Evolutionary conservation across 2,888 invertebrate genomes (phyloP), one percentile per base, ranked within the genome.

Genomic region (Miltochrista miniata): DNA sequence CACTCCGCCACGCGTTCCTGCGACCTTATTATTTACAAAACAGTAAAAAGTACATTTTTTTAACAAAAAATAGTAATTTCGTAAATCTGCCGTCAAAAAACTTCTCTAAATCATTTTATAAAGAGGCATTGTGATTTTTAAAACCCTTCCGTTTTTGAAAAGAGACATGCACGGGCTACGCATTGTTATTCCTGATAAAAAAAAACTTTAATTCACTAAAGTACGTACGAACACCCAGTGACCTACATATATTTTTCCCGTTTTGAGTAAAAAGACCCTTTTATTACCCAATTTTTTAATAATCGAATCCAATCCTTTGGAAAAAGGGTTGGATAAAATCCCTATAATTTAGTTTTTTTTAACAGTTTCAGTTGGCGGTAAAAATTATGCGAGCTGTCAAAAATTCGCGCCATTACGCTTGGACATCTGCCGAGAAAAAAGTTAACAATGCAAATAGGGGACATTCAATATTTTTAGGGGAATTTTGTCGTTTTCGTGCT

Each of bases 261-360:
- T 87, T 85, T 83, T 79, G 70, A 74, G 82, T 78, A 82, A 88
- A 89, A 87, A 79, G 57, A 83, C 83, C 88, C 87, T 70, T 83
- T 85, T 82, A 81, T 82, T 78, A 72, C 67, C 60, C 68, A 62
- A 81, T 85, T 85, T 48, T 85, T 81, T 74, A 71, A 71, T 87
- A 90, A 90, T 90, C 83, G 88, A 87, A 91, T 89, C 83, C 85
- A 91, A 89, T 90, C 90, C 90, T 86, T 89, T 87, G 87, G 88
- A 89, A 90, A 88, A 89, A 88, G 89, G 91, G 90, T 89, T 89
- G 82, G 68, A 80, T 84, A 87, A 85, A 86, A 76, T 79, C 81
- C 79, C 81, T 76, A 81, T 83, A 86, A 83, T 69, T 69, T 83
- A 75, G 77, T 64, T 72, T 81, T 85, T 81, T 66, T 85, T 81